These are phyloP conservation scores for Amiota minor DNA, from an alignment of 2,888 invertebrate genomes.

Conservation along the genomic window DNA sequence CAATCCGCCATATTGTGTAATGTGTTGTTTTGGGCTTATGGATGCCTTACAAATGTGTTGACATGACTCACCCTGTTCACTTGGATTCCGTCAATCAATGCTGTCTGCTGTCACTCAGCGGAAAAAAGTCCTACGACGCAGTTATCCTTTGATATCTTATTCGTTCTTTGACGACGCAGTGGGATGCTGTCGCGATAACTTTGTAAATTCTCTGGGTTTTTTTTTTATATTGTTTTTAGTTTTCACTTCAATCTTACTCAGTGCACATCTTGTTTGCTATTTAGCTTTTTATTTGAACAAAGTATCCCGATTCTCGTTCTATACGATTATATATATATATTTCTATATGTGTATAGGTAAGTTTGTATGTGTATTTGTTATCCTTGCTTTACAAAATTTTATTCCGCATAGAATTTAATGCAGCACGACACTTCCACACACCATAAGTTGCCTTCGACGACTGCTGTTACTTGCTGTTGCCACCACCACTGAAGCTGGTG, in stretches of 20 bases:
- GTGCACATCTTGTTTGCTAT: background rate
- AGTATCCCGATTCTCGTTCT: background rate
- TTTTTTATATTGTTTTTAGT: background rate
- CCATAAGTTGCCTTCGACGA: constrained; percentile 14
- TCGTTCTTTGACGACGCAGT: background rate
- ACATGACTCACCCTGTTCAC: constrained; percentile 18
- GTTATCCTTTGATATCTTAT: constrained; percentile 4
- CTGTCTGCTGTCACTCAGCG: background rate
- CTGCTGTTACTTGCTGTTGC: constrained; percentile 6
- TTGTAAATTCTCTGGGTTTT: background rate
- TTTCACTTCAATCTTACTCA: background rate
- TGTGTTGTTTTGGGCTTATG: background rate
- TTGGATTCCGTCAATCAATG: constrained; percentile 4
- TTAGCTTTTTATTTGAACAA: constrained; percentile 4
- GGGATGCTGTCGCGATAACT: too few relatives aligned
- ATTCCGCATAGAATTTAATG: background rate
- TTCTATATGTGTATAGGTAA: background rate
- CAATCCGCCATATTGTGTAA: background rate
- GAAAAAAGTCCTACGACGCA: constrained; percentile 13
- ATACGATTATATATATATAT: background rate
- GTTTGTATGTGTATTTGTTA: background rate
- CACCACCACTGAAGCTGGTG: constrained; percentile 5
- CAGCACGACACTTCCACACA: constrained; percentile 21
- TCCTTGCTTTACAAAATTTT: background rate
- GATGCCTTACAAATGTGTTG: background rate